A percentile compares a stretch with the other conserved stretches of the same genome.
phyloP scores from a whole-genome alignment of 35 echinoderm and acorn worm species.

The Ophiothrix spiculata region DNA sequence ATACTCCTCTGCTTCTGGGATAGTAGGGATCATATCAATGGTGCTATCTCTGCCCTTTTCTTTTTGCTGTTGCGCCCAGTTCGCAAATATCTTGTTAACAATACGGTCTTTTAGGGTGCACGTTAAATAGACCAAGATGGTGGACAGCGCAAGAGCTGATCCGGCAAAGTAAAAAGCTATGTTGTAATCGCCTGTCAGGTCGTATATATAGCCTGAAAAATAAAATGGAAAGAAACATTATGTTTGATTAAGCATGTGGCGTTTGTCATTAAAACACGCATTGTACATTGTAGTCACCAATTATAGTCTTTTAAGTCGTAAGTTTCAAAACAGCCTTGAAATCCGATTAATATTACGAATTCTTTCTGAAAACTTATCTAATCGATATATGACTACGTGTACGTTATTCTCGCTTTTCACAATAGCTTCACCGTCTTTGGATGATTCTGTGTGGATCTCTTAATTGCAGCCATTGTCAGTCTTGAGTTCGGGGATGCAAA shows the following conservation, averaged over 20 bases:
- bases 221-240: neutral
- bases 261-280: neutral
- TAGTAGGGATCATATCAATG: neutral
- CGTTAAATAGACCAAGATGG: neutral
- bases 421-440: too few species aligned
- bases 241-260: neutral
- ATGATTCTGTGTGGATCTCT: too few species aligned
- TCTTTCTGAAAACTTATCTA: neutral
- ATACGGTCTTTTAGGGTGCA: neutral
- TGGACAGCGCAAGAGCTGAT: neutral
- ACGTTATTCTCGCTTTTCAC: too few species aligned
- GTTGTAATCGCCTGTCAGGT: slow-evolving; percentile 6
- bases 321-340: too few species aligned
- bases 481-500: too few species aligned
- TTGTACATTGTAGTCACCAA: neutral
- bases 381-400: neutral
- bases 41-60: neutral
- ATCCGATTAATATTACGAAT: neutral
- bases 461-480: too few species aligned
- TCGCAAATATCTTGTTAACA: neutral
- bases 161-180: neutral
- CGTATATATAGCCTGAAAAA: neutral
- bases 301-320: too few species aligned
- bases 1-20: neutral
- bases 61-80: neutral